Percentiles rank a stretch among this genome's conserved stretches.
phyloP scores from a whole-genome alignment of 1,140 invertebrate species.

The Calosoma granatense region DNA sequence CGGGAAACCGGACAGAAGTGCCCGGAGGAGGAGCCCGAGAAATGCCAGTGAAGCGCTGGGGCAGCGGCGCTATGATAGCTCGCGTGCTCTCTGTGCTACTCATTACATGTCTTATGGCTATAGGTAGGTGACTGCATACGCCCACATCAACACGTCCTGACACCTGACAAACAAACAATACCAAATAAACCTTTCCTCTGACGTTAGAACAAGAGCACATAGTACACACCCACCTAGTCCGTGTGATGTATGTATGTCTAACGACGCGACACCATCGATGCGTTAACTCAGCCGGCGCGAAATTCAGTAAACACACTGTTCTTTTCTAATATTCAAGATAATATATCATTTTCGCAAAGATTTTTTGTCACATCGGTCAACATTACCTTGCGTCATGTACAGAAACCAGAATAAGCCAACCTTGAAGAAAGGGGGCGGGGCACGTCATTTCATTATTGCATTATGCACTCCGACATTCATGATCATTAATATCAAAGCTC shows the following conservation, averaged over 20 bases:
- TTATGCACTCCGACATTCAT: background rate
- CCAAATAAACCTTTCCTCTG: background rate
- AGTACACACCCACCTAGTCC: constrained; percentile 3
- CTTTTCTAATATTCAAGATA: too few species aligned
- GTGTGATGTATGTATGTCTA: constrained; percentile 13
- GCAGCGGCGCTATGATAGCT: constrained; percentile 10
- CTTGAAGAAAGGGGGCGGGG: background rate
- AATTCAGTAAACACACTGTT: constrained; percentile 34
- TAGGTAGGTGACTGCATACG: constrained; percentile 22
- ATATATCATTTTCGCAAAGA: background rate
- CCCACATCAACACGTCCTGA: background rate
- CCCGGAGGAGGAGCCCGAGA: background rate
- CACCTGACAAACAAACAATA: background rate
- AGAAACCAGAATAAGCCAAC: background rate
- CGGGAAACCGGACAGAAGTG: background rate
- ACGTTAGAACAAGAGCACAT: background rate
- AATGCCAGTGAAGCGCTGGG: constrained; percentile 3
- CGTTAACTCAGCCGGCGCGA: constrained; percentile 26
- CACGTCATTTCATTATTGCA: background rate
- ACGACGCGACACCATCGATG: constrained; percentile 21
- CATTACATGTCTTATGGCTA: constrained; percentile 24
- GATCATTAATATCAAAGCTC: background rate
- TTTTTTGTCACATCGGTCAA: background rate
- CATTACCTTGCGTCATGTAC: background rate
- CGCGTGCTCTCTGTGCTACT: constrained; percentile 22